Conservation (phyloP, 2,113 vertebrate genomes). For the Empidonax traillii region DNA sequence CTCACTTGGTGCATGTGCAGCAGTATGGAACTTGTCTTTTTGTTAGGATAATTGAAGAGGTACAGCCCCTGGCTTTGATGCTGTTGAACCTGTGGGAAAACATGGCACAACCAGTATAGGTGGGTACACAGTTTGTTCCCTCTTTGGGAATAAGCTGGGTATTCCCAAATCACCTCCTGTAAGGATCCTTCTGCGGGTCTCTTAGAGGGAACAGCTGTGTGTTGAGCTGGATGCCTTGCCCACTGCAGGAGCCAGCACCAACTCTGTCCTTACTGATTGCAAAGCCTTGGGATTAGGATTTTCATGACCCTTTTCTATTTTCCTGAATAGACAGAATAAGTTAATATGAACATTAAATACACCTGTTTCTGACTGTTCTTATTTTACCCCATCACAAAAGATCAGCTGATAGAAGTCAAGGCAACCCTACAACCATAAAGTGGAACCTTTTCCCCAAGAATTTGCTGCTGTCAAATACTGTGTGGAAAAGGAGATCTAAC, state of each 20-base stretch:
- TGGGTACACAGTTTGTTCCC: background rate
- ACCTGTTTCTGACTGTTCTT: background rate
- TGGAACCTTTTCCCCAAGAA: background rate
- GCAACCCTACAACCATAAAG: background rate
- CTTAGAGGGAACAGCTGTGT: accelerated
- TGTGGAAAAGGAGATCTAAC: background rate
- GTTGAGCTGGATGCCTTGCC: background rate
- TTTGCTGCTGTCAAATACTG: background rate
- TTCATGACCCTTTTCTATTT: background rate
- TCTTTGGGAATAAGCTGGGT: background rate
- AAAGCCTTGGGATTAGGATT: background rate
- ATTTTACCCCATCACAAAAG: background rate
- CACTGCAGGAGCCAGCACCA: background rate
- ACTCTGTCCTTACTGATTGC: background rate
- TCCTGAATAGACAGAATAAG: background rate
- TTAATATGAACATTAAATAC: background rate
- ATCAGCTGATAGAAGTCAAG: background rate
- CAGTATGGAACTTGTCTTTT: background rate
- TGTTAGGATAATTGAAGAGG: background rate
- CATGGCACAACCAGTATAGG: accelerated
- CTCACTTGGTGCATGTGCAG: background rate
- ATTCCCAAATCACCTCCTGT: background rate
- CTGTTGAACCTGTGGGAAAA: background rate
- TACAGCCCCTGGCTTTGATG: background rate
- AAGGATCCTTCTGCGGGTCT: background rate